Base-by-base conservation (phyloP, 1,140 invertebrate species). In the Sarcophaga bullata region DNA sequence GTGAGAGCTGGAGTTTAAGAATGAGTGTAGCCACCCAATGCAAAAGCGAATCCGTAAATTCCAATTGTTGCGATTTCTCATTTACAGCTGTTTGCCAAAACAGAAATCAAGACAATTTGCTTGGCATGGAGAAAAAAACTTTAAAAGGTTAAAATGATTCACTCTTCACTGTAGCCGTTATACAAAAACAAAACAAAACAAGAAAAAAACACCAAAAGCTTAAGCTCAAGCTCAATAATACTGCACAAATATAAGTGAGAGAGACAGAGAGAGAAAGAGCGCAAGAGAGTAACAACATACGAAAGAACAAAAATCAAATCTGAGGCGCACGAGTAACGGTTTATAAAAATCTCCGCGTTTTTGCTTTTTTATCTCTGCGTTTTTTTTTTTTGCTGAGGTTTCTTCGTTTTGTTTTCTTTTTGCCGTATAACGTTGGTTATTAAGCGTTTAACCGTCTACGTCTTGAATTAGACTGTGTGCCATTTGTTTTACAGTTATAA, bases 1-100 rank as follows among this genome's bases (percentile, higher is more conserved):
- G 25, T 73, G 46, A n/a, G 11, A n/a, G 11, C 13, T 11, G 7
- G 73, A 3, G 37, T 48, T 46, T 76, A 15, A 17, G 73, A 15
- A 15, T 48, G 73, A 50, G 48, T 19, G 47, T 48, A 73, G 50
- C 82, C 82, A 83, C 83, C 83, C 81, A 82, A 82, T 81, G 48
- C 83, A 52, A 82, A 82, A 73, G 48, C 83, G 73, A 84, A 84
- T 84, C 83, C 83, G 83, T 76, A 80, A 49, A 73, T 86, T 86
- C 86, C 86, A 86, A 86, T 86, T 86, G 86, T 84, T 85, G 85
- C 85, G 85, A 88, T 86, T 88, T 84, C 86, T 83, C 85, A 83
- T 83, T 81, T 85, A 87, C 85, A 68, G 62, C 25, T 37, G 25
- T 86, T 86, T 86, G 86, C 84, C 19, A 50, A 78, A 46, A 52